Base-by-base conservation (phyloP, 2,888 invertebrate genomes). In the Trichogramma dendrolimi region DNA sequence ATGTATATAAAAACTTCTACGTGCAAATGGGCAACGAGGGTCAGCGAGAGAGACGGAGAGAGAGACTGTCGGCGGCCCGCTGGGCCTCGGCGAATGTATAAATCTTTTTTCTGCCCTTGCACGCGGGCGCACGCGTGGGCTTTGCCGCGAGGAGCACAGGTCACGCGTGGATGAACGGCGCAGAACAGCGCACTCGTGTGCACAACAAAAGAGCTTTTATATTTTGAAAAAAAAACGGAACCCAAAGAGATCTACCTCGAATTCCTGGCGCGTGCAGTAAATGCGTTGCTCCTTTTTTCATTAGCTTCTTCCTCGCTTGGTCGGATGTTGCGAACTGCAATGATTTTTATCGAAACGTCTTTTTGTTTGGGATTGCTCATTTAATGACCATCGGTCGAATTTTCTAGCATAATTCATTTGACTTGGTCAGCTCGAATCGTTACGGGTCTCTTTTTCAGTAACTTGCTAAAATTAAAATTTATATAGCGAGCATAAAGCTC, bases 41-140 rank as follows among this genome's bases (percentile, higher is more conserved):
- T 56, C 48, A 57, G 47, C 56, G 54, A 55, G 60, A 27, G 27
- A 53, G 53, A 53, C 49, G 39, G 60, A 46, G 63, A 59, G 55
- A 52, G 57, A 52, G 42, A 42, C 39, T 48, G 44, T 53, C 46
- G 68, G 56, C 60, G 64, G 64, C 72, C 71, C 59, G 71, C 72
- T 71, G 72, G 55, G 71, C 67, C 62, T 27, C 27, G 27, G 27
- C 27, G 27, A 27, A 27, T 27, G 27, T 27, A 27, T 27, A 27
- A 27, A 27, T 27, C 27, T 41, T 52, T 39, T 42, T 40, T 27
- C 52, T 41, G 52, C 42, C 62, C 57, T 58, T 58, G 58, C 52
- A 42, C 40, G 14, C n/a, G 8, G 27, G 14, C 39, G 10, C 40
- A 42, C 10, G 48, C 48, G 27, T 27, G 27, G 27, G 27, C 27